Evolutionary conservation across 2,888 invertebrate species (phyloP), one percentile per base, ranked within the genome.

Genomic region (Lutraria lutraria): DNA sequence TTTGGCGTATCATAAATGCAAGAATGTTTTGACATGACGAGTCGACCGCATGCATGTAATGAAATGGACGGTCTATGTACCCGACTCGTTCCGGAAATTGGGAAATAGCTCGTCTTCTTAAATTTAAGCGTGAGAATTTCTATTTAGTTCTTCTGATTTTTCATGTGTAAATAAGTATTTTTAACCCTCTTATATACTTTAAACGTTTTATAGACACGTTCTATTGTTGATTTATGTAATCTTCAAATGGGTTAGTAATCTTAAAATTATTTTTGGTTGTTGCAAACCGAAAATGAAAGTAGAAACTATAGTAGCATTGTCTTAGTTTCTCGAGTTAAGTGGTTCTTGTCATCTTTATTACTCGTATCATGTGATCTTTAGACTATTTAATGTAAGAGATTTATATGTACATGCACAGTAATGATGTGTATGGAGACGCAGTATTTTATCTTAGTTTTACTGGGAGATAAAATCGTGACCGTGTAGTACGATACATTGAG

Each of bases 231-330:
- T 8, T 6, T n/a, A 8, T n/a, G 60, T 15, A 8, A 60, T n/a
- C n/a, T n/a, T 60, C 19, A 60, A n/a, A 8, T 60, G 12, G 8
- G 25, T 68, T 25, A 25, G 63, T 10, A 2, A 25, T 25, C n/a
- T 68, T 68, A 25, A n/a, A 68, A 4, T 12, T 68, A 8, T 25
- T 25, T 10, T 25, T 4, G 25, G 25, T 25, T 68, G 25, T 25
- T 3, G 10, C 31, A 76, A 76, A 76, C 3, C 76, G 76, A 76
- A 76, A 76, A 34, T 76, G 76, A 76, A 76, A 76, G 31, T 76
- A 76, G 76, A 25, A 76, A 72, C 19, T 76, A 34, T 34, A 31
- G 16, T n/a, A 19, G 29, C 19, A 16, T 31, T 29, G 31, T 76
- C 15, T 3, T 6, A 34, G 16, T 34, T 25, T 15, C 6, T 0